These are phyloP conservation scores for Scaptomyza hsui DNA, from an alignment of 1,140 invertebrate species.

Conservation along the genomic window DNA sequence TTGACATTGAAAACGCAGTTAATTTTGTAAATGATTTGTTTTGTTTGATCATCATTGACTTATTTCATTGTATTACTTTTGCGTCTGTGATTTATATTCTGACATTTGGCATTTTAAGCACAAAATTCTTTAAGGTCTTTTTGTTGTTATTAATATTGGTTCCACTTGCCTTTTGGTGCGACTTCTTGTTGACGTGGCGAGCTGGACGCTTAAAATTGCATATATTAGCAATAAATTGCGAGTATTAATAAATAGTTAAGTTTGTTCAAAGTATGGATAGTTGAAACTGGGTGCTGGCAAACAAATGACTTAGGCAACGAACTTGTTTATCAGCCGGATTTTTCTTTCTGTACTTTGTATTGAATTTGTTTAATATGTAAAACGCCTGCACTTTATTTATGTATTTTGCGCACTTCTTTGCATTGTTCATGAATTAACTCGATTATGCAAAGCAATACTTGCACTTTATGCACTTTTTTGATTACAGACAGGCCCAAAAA, in stretches of 20 bases:
- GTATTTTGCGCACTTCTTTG: constrained; percentile 73
- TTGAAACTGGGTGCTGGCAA: constrained; percentile 32
- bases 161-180: constrained; percentile 55
- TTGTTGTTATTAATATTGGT: too few species aligned
- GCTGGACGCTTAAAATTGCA: constrained; percentile 32
- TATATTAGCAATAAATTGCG: constrained; percentile 54
- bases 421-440: constrained; percentile 67
- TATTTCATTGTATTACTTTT: constrained; percentile 19
- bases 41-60: constrained; percentile 19
- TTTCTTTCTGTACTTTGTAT: constrained; percentile 32
- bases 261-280: constrained; percentile 42
- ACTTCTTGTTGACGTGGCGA: constrained; percentile 55
- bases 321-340: constrained; percentile 59
- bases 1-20: constrained; percentile 65
- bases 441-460: constrained; percentile 67
- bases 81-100: constrained; percentile 32
- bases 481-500: constrained; percentile 37
- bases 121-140: too few species aligned
- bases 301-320: constrained; percentile 80
- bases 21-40: constrained; percentile 41
- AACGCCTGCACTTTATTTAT: constrained; percentile 72
- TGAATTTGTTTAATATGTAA: constrained; percentile 54
- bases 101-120: constrained; percentile 45
- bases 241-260: constrained; percentile 47
- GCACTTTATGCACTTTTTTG: constrained; percentile 41